Conservation (phyloP, 2,888 invertebrate species). For the Dryobota labecula region DNA sequence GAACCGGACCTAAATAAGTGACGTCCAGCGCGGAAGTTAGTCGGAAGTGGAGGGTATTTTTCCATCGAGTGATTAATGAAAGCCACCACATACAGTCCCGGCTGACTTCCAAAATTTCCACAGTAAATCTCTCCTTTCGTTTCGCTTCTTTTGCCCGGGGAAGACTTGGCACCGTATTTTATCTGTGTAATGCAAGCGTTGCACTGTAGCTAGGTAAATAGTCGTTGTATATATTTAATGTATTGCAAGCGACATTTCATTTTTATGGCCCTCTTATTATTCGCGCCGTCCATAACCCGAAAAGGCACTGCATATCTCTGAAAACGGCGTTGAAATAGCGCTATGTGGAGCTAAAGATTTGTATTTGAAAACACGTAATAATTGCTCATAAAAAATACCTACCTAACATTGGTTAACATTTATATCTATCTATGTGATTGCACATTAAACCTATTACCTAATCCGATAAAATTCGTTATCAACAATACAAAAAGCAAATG, state of each 20-base stretch:
- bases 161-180: constrained; percentile 90
- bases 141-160: constrained; percentile 87
- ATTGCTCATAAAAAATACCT: neutral
- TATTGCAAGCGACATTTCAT: constrained; percentile 68
- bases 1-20: constrained; percentile 62
- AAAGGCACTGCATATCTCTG: constrained; percentile 55
- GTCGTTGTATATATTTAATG: constrained; percentile 71
- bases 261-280: constrained; percentile 66
- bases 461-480: neutral
- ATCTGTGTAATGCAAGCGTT: constrained; percentile 87
- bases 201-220: constrained; percentile 86
- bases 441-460: neutral
- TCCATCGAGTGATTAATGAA: constrained; percentile 87
- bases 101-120: constrained; percentile 90
- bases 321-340: constrained; percentile 26
- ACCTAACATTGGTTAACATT: neutral
- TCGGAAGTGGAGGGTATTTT: constrained; percentile 81
- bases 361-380: constrained; percentile 14
- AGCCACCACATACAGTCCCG: constrained; percentile 84
- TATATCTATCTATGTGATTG: neutral
- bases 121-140: constrained; percentile 87
- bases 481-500: neutral
- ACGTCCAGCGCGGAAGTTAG: constrained; percentile 74
- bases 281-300: constrained; percentile 54
- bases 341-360: constrained; percentile 6